Conservation (phyloP, 1,140 invertebrate genomes). For the Lasioglossum albipes region DNA sequence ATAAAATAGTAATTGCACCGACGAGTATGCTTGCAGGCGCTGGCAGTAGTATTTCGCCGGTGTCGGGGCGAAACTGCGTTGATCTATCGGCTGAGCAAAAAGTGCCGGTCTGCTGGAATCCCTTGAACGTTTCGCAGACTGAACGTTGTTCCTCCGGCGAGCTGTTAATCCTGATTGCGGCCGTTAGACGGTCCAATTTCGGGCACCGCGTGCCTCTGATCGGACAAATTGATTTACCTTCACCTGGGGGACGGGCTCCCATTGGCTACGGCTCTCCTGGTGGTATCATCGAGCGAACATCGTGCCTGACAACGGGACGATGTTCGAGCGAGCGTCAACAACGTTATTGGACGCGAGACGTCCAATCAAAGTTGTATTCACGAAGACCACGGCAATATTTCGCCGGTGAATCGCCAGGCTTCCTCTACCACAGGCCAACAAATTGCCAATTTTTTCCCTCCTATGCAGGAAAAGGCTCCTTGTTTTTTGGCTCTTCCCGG, state of each 20-base stretch:
- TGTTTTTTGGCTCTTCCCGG: background rate
- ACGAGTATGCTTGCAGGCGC: no score
- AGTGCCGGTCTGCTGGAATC: no score
- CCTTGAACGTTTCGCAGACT: no score
- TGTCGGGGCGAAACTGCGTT: no score
- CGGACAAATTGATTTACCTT: constrained; percentile 33
- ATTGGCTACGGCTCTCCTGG: background rate
- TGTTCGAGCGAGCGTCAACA: constrained; percentile 17
- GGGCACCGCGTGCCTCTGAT: constrained; percentile 13
- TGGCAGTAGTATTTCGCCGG: no score
- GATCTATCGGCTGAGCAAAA: no score
- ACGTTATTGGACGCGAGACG: constrained; percentile 37
- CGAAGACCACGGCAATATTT: background rate
- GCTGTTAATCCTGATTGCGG: background rate
- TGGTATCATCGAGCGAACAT: constrained; percentile 27
- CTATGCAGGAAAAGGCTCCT: background rate
- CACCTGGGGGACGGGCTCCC: constrained; percentile 5
- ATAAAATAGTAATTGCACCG: no score
- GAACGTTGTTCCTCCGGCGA: no score
- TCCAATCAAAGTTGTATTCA: constrained; percentile 51
- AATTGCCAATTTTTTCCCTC: background rate
- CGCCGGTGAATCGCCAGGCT: background rate
- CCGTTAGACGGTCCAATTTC: constrained; percentile 9
- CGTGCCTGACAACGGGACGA: constrained; percentile 15
- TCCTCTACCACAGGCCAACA: background rate